Base-by-base conservation (phyloP, 2,888 invertebrate genomes). In the Odontomyia ornata region DNA sequence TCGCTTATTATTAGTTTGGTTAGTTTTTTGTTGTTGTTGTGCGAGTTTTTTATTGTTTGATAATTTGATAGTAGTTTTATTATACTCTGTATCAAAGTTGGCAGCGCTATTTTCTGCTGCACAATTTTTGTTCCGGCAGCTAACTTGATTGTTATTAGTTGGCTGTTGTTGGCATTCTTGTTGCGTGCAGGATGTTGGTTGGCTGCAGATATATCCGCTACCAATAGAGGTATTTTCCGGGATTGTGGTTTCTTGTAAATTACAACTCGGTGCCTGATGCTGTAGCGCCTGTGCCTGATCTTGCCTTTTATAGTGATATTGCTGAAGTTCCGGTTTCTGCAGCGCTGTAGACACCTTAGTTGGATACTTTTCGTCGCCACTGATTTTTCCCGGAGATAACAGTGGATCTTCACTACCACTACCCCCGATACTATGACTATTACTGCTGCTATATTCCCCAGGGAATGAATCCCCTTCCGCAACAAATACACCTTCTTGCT, bases 91-190 rank as follows among this genome's bases (percentile, higher is more conserved):
- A 43, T 30, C 36, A n/a, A 15, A 4, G 9, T 18, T 67, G 13
- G 43, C 15, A 13, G 13, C 15, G 18, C 15, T 52, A 65, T 60
- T 73, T 65, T 78, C 73, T 46, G 65, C 52, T 47, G 28, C 77
- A 43, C 47, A 76, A 43, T 52, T 79, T 56, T 76, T 78, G 46
- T 72, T 77, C 56, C 78, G 78, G 64, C 75, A 77, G 27, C 78
- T 77, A 77, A 75, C 69, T 77, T 79, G 71, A 52, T 79, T 80
- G 79, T 77, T 78, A 71, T 77, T 77, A 64, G 78, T 76, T 75
- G 78, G 77, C 77, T 76, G 36, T 23, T 67, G 67, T 2, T 47
- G 23, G 23, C 23, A 23, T 52, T 71, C 11, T 27, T 52, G 47
- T n/a, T 27, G 71, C 1, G 30, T 11, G 15, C 30, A 11, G 2